A percentile compares a stretch with the other conserved stretches of the same genome.
These are phyloP conservation scores for Leptodactylus fallax DNA, from an alignment of 2,797 vertebrate species.

Conservation along the genomic window DNA sequence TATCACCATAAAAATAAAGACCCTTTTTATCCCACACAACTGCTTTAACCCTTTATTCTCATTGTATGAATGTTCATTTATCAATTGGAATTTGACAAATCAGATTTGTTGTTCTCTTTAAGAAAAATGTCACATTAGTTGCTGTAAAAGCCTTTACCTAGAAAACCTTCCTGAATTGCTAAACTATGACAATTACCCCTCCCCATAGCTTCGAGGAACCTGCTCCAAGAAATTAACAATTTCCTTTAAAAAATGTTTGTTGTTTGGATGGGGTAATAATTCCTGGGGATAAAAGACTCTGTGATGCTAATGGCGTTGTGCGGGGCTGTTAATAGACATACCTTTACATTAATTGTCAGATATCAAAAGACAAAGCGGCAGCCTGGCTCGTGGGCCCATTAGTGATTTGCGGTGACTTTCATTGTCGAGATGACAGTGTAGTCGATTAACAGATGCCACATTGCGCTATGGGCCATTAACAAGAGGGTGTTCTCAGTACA, in stretches of 20 bases:
- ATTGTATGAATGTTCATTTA: too few species aligned
- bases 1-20: too few species aligned
- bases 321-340: constrained; percentile 67
- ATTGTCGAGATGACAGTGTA: constrained; percentile 69
- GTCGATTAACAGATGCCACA: constrained; percentile 73
- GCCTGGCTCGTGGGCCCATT: constrained; percentile 67
- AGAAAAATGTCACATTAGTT: too few species aligned
- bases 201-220: constrained; percentile 38
- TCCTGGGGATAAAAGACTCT: background rate
- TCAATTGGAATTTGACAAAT: background rate
- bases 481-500: constrained; percentile 69
- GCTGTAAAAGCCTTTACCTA: constrained; percentile 9
- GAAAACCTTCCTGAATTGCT: constrained; percentile 35
- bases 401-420: constrained; percentile 73
- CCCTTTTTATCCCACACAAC: too few species aligned
- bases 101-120: background rate
- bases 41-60: too few species aligned
- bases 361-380: constrained; percentile 67
- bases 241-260: constrained; percentile 30
- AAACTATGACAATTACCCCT: background rate
- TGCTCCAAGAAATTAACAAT: constrained; percentile 18
- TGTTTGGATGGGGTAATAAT: constrained; percentile 16
- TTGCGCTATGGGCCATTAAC: constrained; percentile 73
- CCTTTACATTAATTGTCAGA: constrained; percentile 69
- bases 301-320: constrained; percentile 31